These are phyloP conservation scores for Hypotaenidia philippensis DNA, from an alignment of 2,797 vertebrate species.

Conservation along the genomic window DNA sequence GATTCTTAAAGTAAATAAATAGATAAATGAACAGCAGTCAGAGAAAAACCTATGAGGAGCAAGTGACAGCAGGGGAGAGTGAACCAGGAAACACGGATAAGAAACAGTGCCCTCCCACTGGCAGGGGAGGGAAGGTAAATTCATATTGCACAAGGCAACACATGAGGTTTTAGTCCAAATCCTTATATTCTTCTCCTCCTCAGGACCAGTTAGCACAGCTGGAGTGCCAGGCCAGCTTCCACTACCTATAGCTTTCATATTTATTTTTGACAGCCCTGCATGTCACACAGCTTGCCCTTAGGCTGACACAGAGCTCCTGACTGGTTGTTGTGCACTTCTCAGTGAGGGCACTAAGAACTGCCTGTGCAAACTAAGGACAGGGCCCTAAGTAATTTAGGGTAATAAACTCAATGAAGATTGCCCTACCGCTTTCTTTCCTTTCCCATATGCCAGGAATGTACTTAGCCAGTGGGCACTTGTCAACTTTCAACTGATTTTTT, in stretches of 20 bases:
- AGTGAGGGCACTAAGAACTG: neutral
- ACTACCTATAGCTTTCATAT: neutral
- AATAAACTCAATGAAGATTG: constrained; percentile 4
- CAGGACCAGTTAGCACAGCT: neutral
- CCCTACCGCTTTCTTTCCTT: neutral
- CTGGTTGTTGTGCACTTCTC: neutral
- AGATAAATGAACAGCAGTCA: neutral
- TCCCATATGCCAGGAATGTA: neutral
- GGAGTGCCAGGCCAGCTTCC: neutral
- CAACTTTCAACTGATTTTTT: neutral
- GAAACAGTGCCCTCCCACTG: neutral
- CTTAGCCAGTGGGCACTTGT: neutral
- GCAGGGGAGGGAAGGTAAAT: neutral
- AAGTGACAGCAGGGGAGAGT: neutral
- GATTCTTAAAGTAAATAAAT: neutral
- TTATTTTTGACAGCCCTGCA: neutral
- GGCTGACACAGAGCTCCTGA: neutral
- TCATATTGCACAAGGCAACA: fast-evolving
- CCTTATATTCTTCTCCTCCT: neutral
- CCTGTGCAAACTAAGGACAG: neutral
- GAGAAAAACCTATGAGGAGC: neutral
- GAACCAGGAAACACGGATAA: neutral
- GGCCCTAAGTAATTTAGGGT: neutral
- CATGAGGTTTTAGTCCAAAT: neutral
- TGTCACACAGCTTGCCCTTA: neutral